phyloP scores from a whole-genome alignment of 2,113 vertebrate species.

The Corythoichthys haematopterus region DNA sequence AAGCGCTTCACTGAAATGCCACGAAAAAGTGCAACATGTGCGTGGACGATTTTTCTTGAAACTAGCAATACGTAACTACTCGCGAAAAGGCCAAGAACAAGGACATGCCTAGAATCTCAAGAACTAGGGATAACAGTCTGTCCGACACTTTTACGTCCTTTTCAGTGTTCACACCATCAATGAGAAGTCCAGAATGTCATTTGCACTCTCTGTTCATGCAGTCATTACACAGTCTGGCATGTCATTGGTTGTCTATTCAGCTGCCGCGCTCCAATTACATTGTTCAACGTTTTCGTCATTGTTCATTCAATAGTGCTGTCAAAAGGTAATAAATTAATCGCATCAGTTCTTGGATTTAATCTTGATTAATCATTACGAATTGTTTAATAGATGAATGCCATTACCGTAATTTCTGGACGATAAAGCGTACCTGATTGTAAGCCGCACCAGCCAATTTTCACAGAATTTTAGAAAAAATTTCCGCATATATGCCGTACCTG shows the following conservation, averaged over 20 bases:
- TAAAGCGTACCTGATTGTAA: too few species aligned
- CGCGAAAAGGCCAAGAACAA: neutral
- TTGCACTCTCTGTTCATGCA: neutral
- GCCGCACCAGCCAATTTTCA: too few species aligned
- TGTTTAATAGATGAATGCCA: too few species aligned
- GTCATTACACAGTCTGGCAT: neutral
- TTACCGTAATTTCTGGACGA: too few species aligned
- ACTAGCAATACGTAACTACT: neutral
- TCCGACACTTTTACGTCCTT: neutral
- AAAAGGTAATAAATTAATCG: too few species aligned
- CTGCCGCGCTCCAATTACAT: neutral
- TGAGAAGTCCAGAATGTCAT: neutral
- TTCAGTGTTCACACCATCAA: neutral
- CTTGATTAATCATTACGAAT: too few species aligned
- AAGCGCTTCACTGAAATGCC: neutral
- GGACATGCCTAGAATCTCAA: neutral
- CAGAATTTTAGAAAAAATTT: too few species aligned
- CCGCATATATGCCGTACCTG: too few species aligned
- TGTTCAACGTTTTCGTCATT: neutral
- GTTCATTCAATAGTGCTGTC: neutral
- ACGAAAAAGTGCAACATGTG: neutral
- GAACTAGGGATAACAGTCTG: neutral
- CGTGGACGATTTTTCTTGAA: neutral
- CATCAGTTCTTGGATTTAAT: too few species aligned
- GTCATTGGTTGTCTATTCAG: neutral